phyloP scores from a whole-genome alignment of 2,888 invertebrate species.

The Taphrorychus bicolor region DNA sequence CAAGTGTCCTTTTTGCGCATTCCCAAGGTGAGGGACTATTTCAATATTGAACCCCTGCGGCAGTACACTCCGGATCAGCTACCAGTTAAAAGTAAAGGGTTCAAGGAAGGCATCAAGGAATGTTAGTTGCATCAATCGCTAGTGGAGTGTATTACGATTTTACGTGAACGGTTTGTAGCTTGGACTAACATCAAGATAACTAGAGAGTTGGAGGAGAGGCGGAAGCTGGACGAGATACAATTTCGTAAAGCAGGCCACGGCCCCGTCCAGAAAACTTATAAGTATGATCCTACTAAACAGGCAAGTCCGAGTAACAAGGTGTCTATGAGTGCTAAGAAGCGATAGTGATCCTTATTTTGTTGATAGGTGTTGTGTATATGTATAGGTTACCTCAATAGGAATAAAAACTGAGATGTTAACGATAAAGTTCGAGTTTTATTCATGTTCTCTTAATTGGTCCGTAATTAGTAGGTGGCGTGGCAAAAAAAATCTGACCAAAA shows the following conservation, averaged over 20 bases:
- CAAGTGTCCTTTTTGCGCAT: constrained; percentile 82
- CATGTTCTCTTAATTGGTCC: no score
- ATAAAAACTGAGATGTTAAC: neutral
- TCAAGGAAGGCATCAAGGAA: constrained; percentile 79
- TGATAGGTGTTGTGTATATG: neutral
- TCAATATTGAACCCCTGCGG: constrained; percentile 74
- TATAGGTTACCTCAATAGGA: neutral
- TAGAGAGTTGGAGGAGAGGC: constrained; percentile 78
- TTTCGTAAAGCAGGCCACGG: constrained; percentile 87
- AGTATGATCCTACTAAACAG: constrained; percentile 79
- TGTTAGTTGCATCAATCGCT: constrained; percentile 63
- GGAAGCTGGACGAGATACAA: constrained; percentile 76
- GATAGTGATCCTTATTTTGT: no score
- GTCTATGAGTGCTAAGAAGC: constrained; percentile 65
- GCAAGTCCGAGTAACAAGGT: constrained; percentile 45
- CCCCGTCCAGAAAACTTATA: constrained; percentile 86
- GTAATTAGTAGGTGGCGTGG: no score
- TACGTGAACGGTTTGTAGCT: constrained; percentile 63
- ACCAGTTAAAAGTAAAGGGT: constrained; percentile 77
- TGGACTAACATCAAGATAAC: constrained; percentile 84
- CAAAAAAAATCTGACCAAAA: no score
- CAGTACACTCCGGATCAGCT: constrained; percentile 65
- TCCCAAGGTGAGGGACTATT: constrained; percentile 75
- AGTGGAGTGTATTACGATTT: neutral
- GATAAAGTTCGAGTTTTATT: no score